Conservation (phyloP, 2,113 vertebrate species). For the Gambusia affinis region DNA sequence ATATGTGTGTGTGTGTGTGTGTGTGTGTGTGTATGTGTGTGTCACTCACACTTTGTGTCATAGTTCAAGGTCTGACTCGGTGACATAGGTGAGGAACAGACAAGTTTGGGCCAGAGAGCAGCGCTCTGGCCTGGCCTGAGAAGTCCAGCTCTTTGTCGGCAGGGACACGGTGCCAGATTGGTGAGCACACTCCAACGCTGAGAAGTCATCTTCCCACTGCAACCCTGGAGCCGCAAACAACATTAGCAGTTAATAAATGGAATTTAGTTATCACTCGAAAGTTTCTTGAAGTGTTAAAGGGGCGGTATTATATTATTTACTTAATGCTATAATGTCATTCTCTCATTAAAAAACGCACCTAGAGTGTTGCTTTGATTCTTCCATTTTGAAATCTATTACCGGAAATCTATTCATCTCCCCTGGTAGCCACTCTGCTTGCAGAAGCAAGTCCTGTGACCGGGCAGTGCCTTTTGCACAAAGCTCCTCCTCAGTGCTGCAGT, state of each 20-base stretch:
- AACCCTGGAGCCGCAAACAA: slow-evolving; percentile 75
- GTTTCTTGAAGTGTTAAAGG: neutral
- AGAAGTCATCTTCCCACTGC: slow-evolving; percentile 91
- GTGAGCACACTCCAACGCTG: slow-evolving; percentile 76
- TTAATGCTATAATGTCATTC: too few species aligned
- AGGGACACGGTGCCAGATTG: slow-evolving; percentile 74
- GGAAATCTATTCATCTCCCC: too few species aligned
- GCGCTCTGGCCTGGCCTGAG: slow-evolving; percentile 74
- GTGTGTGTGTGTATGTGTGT: neutral
- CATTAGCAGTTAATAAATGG: neutral
- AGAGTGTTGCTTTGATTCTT: too few species aligned
- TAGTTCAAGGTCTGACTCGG: slow-evolving; percentile 89
- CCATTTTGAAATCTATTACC: too few species aligned
- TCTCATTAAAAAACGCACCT: too few species aligned
- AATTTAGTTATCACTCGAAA: neutral
- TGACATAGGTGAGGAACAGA: slow-evolving; percentile 90
- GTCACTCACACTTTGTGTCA: slow-evolving; percentile 79
- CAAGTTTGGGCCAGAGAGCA: slow-evolving; percentile 85
- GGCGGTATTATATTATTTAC: too few species aligned
- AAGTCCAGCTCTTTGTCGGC: slow-evolving; percentile 76
- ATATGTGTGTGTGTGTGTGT: too few species aligned
- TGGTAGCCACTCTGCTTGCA: too few species aligned
- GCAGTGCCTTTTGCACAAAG: too few species aligned
- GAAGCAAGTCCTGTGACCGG: too few species aligned
- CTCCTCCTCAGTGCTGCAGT: too few species aligned